Conservation (phyloP, 2,797 vertebrate species). For the Lepus townsendii region DNA sequence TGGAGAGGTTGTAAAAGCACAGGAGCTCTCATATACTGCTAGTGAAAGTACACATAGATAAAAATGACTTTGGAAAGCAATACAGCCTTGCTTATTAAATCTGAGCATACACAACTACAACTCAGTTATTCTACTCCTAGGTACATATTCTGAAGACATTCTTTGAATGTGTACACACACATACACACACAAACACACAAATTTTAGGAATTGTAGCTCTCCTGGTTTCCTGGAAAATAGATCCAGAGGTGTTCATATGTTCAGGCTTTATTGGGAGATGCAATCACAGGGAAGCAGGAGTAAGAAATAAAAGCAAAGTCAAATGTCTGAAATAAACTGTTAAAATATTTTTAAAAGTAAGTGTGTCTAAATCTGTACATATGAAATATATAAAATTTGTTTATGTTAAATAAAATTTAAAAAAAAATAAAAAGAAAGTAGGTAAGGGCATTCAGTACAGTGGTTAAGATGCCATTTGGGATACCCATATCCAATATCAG, state of each 20-base stretch:
- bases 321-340: constrained; percentile 15
- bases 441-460: background rate
- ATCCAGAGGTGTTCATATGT: background rate
- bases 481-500: no score
- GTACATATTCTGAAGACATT: background rate
- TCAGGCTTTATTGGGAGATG: background rate
- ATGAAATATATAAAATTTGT: no score
- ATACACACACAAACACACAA: background rate
- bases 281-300: background rate
- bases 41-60: background rate
- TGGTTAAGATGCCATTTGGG: no score
- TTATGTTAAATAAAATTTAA: no score
- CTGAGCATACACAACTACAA: background rate
- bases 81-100: background rate
- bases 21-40: background rate
- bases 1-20: background rate
- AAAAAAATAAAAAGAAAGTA: background rate
- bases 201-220: background rate
- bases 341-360: background rate
- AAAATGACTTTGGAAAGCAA: background rate
- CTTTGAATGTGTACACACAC: background rate
- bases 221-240: background rate
- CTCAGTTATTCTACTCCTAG: background rate
- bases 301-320: background rate
- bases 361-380: background rate